Evolutionary conservation across 2,113 vertebrate species (phyloP), one percentile per base, ranked within the genome.

Genomic region (Hippocampus abdominalis): DNA sequence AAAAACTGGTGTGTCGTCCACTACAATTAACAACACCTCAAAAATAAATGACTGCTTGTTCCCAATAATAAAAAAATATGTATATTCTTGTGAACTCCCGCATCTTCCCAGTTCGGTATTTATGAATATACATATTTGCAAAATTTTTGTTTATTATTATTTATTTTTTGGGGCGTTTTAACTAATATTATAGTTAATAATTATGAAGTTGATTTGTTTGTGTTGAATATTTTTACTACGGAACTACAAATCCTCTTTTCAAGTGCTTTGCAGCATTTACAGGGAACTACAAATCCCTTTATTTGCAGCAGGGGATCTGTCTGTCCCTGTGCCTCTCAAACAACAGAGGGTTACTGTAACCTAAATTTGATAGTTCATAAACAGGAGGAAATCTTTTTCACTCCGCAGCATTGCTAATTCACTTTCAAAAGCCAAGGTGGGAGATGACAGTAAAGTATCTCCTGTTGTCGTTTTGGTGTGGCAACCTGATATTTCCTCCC

Each of bases 401-500:
- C 5, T 36, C 32, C 6, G 32, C 32, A 36, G 0, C 32, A 36
- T 36, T 36, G 32, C 32, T 36, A 4, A 44, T 42, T 44, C 62
- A 64, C 21, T 48, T 18, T 46, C 16, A 46, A 12, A 23, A 23
- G 32, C 72, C 83, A 73, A 67, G 76, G 59, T 69, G 68, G 76
- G 72, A 86, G 77, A 75, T 76, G 66, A 66, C 60, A 5, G 25
- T 46, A 81, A 20, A 18, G 71, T 68, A 70, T 80, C 72, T 72
- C 69, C 80, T 70, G 3, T 72, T 68, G 61, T 87, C 85, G 82
- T 86, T 86, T 79, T 25, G 1, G 40, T 62, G 18, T 0, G 32
- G 77, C 48, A 86, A 85, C 80, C 66, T 69, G 77, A 89, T 83
- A 87, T 79, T 84, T 80, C 80, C 81, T 73, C 53, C n/a, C 67